Evolutionary conservation across 2,888 invertebrate genomes (phyloP).

Genomic region (Trissolcus brochymenae): DNA sequence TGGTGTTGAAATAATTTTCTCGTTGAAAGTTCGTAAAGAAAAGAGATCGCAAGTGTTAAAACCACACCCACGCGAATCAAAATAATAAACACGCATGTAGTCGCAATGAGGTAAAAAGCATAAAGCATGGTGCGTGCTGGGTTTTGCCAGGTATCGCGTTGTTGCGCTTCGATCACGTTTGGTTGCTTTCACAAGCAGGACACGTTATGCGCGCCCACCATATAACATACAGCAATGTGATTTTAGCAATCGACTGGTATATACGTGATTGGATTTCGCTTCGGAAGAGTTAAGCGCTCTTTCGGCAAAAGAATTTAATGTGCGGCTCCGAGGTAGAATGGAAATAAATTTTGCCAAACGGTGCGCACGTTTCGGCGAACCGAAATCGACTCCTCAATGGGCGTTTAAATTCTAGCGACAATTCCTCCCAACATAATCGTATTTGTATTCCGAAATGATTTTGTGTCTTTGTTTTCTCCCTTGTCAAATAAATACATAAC

Average conservation of each 20-base stretch:
- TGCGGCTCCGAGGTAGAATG: slow-evolving; percentile 42
- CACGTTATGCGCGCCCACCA: slow-evolving; percentile 66
- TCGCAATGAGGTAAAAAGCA: slow-evolving; percentile 53
- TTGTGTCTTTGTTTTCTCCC: too few relatives aligned
- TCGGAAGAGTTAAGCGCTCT: slow-evolving; percentile 56
- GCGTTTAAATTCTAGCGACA: slow-evolving; percentile 40
- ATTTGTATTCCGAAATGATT: slow-evolving; percentile 14
- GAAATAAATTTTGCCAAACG: slow-evolving; percentile 53
- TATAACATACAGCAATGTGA: slow-evolving; percentile 55
- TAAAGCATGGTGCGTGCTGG: slow-evolving; percentile 48
- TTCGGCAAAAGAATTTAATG: slow-evolving; percentile 57
- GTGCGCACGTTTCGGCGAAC: slow-evolving; percentile 34
- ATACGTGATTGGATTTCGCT: slow-evolving; percentile 69
- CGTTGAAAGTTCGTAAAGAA: too few relatives aligned
- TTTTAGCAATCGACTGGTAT: slow-evolving; percentile 62
- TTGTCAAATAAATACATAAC: too few relatives aligned
- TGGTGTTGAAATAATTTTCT: too few relatives aligned
- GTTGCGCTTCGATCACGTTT: slow-evolving; percentile 67
- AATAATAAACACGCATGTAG: slow-evolving; percentile 56
- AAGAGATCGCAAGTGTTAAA: slow-evolving; percentile 4
- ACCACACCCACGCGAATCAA: slow-evolving; percentile 55
- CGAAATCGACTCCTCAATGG: slow-evolving; percentile 29
- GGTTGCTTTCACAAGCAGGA: slow-evolving; percentile 69
- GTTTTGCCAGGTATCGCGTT: slow-evolving; percentile 52
- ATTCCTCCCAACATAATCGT: slow-evolving; percentile 18